A percentile compares a stretch with the other conserved stretches of the same genome.
These are phyloP conservation scores for Pelodiscus sinensis DNA, from an alignment of 2,113 vertebrate genomes.

Conservation along the genomic window DNA sequence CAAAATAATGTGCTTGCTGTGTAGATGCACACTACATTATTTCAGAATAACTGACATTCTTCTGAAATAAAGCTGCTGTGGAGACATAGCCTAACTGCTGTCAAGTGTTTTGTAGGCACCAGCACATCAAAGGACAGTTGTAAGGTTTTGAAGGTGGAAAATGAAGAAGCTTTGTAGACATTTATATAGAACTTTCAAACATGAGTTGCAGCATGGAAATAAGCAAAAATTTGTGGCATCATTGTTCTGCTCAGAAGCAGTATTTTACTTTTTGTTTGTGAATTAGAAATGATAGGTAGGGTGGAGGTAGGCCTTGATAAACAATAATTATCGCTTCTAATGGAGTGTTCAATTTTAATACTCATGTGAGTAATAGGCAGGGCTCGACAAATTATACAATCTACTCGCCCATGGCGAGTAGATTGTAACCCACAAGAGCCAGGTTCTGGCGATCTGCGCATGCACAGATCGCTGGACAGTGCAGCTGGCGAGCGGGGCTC, in stretches of 20 bases:
- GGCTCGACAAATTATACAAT: too few species aligned
- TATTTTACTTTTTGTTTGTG: too few species aligned
- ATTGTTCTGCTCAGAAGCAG: not conserved
- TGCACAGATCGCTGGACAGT: too few species aligned
- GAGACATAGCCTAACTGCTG: not conserved
- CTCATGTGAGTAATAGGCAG: not conserved
- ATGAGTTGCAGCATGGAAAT: not conserved
- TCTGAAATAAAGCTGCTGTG: too few species aligned
- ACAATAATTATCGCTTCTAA: not conserved
- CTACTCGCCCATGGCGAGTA: too few species aligned
- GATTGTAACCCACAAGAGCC: too few species aligned
- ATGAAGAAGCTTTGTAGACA: not conserved
- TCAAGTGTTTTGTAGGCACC: not conserved
- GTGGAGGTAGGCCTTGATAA: not conserved
- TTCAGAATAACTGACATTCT: too few species aligned
- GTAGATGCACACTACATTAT: too few species aligned
- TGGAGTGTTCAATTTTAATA: not conserved
- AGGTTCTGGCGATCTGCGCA: too few species aligned
- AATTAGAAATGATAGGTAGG: not conserved
- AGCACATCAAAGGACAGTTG: not conserved
- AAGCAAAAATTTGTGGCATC: not conserved
- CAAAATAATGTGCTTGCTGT: too few species aligned
- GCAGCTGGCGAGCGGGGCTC: too few species aligned
- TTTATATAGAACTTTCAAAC: not conserved
- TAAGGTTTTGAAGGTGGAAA: not conserved